Base-by-base conservation (phyloP, 2,888 invertebrate species). In the Cosmia pyralina region DNA sequence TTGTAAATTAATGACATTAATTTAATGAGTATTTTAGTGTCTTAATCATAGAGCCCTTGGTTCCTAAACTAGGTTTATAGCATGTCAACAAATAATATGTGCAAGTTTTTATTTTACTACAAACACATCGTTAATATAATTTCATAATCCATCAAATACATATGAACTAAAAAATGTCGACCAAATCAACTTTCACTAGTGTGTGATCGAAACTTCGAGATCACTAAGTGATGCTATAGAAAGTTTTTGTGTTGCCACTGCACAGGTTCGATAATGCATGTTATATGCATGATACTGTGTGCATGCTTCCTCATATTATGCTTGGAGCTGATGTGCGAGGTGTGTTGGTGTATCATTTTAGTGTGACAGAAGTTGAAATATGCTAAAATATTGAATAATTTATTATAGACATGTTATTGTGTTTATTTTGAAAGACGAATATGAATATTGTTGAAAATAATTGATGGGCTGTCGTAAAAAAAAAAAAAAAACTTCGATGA, bases 181-280 rank as follows among this genome's bases (percentile, higher is more conserved):
- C 57, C 68, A 69, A 62, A 72, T 58, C 79, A 83, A 72, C 80
- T 83, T 80, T 80, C 83, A 72, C 79, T 58, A 13, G 38, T 50
- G 44, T n/a, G 60, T 52, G 64, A 60, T 72, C 58, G 83, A 62
- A 72, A 58, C 57, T 83, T 83, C 79, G 72, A 83, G 83, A 80
- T 69, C 57, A 72, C 8, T 22, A 46, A 52, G 46, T 64, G 64
- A 68, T 58, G 65, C 48, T 63, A 66, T 72, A 79, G 79, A 80
- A 79, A 79, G 72, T 80, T 83, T 72, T 72, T 66, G 69, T 69
- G 19, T 63, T 48, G 28, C 53, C 48, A 62, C 41, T 48, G 19
- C 46, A 46, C 41, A 28, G 41, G 22, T 65, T 50, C 34, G 28
- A 79, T 68, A 48, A 66, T 52, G 52, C 57, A 77, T 81, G 22